A percentile compares a stretch with the other conserved stretches of the same genome.
Conservation (phyloP, 2,888 invertebrate genomes). For the Ectemnius lituratus region DNA sequence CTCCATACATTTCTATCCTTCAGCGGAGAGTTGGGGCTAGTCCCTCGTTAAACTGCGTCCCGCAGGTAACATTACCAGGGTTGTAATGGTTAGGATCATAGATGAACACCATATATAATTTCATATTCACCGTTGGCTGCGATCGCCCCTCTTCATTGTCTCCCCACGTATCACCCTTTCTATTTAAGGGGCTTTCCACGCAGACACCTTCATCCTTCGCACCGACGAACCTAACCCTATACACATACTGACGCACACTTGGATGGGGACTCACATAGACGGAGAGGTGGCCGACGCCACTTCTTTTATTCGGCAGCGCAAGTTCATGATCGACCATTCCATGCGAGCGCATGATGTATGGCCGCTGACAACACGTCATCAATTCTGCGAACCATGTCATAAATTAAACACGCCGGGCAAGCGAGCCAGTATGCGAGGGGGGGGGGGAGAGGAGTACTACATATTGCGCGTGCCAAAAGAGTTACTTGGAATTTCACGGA, state of each 20-base stretch:
- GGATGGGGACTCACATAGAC: too few species aligned
- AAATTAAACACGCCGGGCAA: slow-evolving; percentile 24
- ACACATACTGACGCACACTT: too few species aligned
- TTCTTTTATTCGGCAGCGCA: slow-evolving; percentile 24
- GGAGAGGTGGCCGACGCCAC: not conserved
- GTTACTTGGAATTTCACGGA: slow-evolving; percentile 29
- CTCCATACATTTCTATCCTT: too few species aligned
- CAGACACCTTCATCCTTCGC: not conserved
- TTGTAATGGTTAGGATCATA: slow-evolving; percentile 5
- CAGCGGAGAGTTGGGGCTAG: too few species aligned
- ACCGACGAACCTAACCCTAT: too few species aligned
- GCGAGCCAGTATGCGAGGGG: slow-evolving; percentile 1
- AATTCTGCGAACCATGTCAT: slow-evolving; percentile 26
- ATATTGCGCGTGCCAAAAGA: slow-evolving; percentile 23
- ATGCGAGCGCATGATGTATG: slow-evolving; percentile 28
- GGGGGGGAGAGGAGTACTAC: too few species aligned
- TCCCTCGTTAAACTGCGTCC: too few species aligned
- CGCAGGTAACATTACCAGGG: slow-evolving; percentile 3
- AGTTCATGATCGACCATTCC: slow-evolving; percentile 40
- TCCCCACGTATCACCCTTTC: slow-evolving; percentile 20
- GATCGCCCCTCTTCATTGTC: slow-evolving; percentile 11
- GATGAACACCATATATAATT: slow-evolving; percentile 13
- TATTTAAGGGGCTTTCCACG: not conserved
- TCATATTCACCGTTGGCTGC: slow-evolving; percentile 9
- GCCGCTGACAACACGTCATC: slow-evolving; percentile 37